A percentile compares a stretch with the other conserved stretches of the same genome.
phyloP scores from a whole-genome alignment of 2,888 invertebrate genomes.

The Eilema depressum region DNA sequence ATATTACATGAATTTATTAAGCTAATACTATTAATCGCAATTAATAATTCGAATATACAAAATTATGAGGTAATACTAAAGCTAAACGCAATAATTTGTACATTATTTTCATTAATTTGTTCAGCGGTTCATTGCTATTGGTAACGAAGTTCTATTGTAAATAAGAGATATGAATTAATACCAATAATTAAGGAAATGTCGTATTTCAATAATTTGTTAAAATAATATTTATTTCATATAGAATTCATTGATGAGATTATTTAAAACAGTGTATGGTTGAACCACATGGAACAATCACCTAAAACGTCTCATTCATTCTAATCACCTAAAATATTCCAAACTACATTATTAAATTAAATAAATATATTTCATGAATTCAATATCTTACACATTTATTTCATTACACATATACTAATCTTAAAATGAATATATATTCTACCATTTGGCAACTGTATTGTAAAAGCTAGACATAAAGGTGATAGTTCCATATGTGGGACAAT shows the following conservation, averaged over 20 bases:
- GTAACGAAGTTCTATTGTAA: constrained; percentile 42
- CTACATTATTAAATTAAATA: not conserved
- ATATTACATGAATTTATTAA: constrained; percentile 43
- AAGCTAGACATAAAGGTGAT: not conserved
- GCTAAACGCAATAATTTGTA: constrained; percentile 71
- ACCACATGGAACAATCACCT: constrained; percentile 5
- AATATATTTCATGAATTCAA: not conserved
- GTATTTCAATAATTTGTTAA: constrained; percentile 5
- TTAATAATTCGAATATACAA: constrained; percentile 50
- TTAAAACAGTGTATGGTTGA: not conserved
- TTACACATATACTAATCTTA: not conserved
- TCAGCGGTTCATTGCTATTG: constrained; percentile 42
- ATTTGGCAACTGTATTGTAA: constrained; percentile 9
- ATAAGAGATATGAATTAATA: not conserved
- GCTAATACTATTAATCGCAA: constrained; percentile 45
- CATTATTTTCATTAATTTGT: constrained; percentile 61
- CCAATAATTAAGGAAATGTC: not conserved
- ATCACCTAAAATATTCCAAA: not conserved
- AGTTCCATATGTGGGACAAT: not conserved
- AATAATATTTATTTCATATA: constrained; percentile 1
- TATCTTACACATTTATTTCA: not conserved
- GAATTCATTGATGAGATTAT: constrained; percentile 8
- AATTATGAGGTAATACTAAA: constrained; percentile 64
- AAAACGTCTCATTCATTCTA: not conserved
- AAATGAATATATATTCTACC: not conserved